Conservation (phyloP, 2,888 invertebrate species). For the Shargacucullia verbasci region DNA sequence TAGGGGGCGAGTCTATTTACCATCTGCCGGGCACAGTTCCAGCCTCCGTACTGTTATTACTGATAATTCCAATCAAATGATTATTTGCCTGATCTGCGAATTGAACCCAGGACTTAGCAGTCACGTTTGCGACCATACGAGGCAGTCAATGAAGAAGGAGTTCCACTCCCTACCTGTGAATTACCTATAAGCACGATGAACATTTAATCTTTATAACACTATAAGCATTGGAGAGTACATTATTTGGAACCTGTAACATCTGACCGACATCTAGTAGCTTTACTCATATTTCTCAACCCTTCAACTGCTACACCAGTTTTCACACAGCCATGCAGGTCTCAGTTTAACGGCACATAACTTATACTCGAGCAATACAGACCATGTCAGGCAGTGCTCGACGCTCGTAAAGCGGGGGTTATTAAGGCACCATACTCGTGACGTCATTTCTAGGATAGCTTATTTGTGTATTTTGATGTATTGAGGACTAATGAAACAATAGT, state of each 20-base stretch:
- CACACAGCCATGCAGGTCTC: slow-evolving; percentile 29
- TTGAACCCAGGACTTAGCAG: too few relatives aligned
- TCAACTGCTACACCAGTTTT: slow-evolving; percentile 26
- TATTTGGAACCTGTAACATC: neutral
- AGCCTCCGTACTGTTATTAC: too few relatives aligned
- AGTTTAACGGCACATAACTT: slow-evolving; percentile 52
- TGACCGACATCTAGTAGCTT: neutral
- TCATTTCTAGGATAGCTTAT: slow-evolving; percentile 32
- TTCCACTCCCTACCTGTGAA: too few relatives aligned
- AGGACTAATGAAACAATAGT: slow-evolving; percentile 34
- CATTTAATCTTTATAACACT: too few relatives aligned
- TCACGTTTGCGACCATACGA: too few relatives aligned
- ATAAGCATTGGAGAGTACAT: too few relatives aligned
- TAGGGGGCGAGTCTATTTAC: too few relatives aligned
- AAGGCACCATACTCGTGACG: slow-evolving; percentile 27
- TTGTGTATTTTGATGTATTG: slow-evolving; percentile 26
- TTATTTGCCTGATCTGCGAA: too few relatives aligned
- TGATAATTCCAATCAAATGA: too few relatives aligned
- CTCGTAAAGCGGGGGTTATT: slow-evolving; percentile 46
- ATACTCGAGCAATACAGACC: slow-evolving; percentile 34
- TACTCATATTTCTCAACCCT: slow-evolving; percentile 19
- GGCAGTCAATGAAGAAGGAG: too few relatives aligned
- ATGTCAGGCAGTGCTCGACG: slow-evolving; percentile 33
- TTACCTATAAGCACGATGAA: too few relatives aligned
- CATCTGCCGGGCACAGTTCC: too few relatives aligned